Evolutionary conservation across 2,113 vertebrate genomes (phyloP).

Genomic region (human): GRCh38 chr2:77822501-77823000

Average conservation of each 20-base stretch:
- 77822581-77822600: not conserved
- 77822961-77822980: not conserved
- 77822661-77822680: not conserved
- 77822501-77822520: not conserved
- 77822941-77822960: not conserved
- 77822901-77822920: not conserved
- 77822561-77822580: not conserved
- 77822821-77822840: not conserved
- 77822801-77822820: not conserved
- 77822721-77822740: not conserved
- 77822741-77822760: not conserved
- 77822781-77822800: not conserved
- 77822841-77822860: not conserved
- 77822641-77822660: not conserved
- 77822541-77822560: not conserved
- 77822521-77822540: not conserved
- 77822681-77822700: conserved; percentile 22
- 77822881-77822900: not conserved
- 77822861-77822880: not conserved
- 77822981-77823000: not conserved
- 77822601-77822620: not conserved
- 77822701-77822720: conserved; percentile 9
- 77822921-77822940: not conserved
- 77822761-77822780: not conserved
- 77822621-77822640: conserved; percentile 17